Conservation (phyloP, 2,113 vertebrate genomes). For the Chloebia gouldiae region DNA sequence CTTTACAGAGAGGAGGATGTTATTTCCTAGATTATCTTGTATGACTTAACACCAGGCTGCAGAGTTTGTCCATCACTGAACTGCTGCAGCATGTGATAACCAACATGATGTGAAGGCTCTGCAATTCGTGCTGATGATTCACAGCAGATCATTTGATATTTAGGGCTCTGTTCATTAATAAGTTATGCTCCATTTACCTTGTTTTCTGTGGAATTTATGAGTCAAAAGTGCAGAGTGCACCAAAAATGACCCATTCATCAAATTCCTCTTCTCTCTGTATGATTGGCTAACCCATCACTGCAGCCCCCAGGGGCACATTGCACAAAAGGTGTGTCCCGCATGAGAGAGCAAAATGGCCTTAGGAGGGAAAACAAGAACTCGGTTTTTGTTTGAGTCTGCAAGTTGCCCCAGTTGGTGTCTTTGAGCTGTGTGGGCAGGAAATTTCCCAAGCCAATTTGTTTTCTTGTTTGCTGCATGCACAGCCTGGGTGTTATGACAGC, state of each 20-base stretch:
- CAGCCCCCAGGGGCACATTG: slow-evolving; percentile 28
- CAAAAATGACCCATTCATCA: slow-evolving; percentile 63
- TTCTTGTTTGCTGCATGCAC: not conserved
- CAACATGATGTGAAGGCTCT: not conserved
- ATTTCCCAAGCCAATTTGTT: not conserved
- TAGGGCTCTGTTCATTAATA: slow-evolving; percentile 69
- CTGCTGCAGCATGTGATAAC: not conserved
- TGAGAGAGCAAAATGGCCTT: not conserved
- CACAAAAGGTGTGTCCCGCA: slow-evolving; percentile 25
- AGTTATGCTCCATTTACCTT: slow-evolving; percentile 70
- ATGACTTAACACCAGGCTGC: not conserved
- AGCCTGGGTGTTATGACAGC: accelerated
- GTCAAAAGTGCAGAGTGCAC: slow-evolving; percentile 65
- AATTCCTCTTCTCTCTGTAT: not conserved
- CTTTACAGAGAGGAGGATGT: not conserved
- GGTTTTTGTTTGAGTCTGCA: not conserved
- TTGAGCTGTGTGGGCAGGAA: not conserved
- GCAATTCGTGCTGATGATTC: slow-evolving; percentile 55
- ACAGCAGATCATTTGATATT: slow-evolving; percentile 67
- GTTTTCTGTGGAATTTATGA: slow-evolving; percentile 69
- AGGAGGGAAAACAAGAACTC: not conserved
- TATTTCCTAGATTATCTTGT: not conserved
- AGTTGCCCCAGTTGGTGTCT: not conserved
- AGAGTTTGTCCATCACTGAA: not conserved
- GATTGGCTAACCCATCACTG: slow-evolving; percentile 54